These are phyloP conservation scores for Clusia tigrina DNA, from an alignment of 2,888 invertebrate genomes.

Conservation along the genomic window DNA sequence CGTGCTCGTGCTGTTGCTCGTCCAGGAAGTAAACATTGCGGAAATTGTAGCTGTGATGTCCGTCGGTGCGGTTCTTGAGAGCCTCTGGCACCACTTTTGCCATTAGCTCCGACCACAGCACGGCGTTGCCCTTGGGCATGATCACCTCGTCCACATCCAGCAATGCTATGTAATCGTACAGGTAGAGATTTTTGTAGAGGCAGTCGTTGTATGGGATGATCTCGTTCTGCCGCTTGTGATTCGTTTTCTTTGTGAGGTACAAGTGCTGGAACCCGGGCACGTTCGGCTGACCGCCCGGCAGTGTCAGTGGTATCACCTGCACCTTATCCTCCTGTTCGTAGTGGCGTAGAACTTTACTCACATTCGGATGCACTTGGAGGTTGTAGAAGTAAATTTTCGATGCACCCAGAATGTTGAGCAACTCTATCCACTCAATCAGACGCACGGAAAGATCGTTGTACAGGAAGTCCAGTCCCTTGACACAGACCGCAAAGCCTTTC, in stretches of 20 bases:
- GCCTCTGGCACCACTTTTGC: conserved; percentile 74
- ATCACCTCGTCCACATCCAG: conserved; percentile 95
- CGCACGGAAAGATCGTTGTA: conserved; percentile 90
- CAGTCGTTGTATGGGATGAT: conserved; percentile 97
- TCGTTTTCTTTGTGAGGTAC: conserved; percentile 88
- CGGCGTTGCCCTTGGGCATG: conserved; percentile 78
- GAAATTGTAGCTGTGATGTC: conserved; percentile 78
- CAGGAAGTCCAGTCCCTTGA: conserved; percentile 91
- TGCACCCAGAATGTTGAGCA: conserved; percentile 84
- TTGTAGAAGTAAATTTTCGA: conserved; percentile 92
- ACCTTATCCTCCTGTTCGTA: conserved; percentile 74
- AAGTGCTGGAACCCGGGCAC: conserved; percentile 87
- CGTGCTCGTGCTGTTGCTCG: conserved; percentile 81
- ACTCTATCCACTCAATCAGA: conserved; percentile 93
- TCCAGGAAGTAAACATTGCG: conserved; percentile 93
- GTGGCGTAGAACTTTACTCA: conserved; percentile 77
- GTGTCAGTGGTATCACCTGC: conserved; percentile 79
- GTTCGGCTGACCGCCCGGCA: conserved; percentile 91
- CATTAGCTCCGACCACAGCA: conserved; percentile 82
- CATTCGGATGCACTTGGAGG: conserved; percentile 90
- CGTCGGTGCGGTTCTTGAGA: conserved; percentile 69
- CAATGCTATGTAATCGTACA: conserved; percentile 88
- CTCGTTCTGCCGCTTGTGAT: conserved; percentile 94
- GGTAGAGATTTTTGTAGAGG: conserved; percentile 89
- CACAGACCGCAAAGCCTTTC: conserved; percentile 89